Conservation (phyloP, 2,797 vertebrate species). For the Protonibea diacanthus region DNA sequence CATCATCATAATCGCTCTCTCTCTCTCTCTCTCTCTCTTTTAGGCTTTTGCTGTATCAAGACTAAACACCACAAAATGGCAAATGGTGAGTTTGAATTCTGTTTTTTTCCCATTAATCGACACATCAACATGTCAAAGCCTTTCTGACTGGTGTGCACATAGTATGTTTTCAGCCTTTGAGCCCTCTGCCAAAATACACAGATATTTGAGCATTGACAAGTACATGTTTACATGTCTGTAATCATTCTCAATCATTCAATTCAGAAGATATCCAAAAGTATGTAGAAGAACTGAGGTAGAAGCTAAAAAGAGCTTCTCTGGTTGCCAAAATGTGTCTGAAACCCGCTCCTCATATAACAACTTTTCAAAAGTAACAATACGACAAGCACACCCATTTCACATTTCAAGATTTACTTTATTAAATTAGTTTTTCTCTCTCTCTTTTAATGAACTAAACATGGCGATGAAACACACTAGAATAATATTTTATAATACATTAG, state of each 20-base stretch:
- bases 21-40: not conserved
- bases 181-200: constrained; percentile 17
- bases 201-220: not conserved
- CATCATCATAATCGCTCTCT: not conserved
- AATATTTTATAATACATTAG: not conserved
- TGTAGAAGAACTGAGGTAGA: too few species aligned
- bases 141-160: constrained; percentile 9
- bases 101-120: constrained; percentile 40
- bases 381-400: not conserved
- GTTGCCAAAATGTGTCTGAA: not conserved
- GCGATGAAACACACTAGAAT: not conserved
- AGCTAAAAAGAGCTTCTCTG: not conserved
- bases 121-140: constrained; percentile 44
- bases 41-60: not conserved
- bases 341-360: not conserved
- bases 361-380: not conserved
- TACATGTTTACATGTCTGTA: not conserved
- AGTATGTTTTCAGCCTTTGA: constrained; percentile 40
- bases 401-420: too few species aligned
- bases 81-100: constrained; percentile 35
- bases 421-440: not conserved
- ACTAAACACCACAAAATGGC: constrained; percentile 48
- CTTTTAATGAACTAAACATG: constrained; percentile 3
- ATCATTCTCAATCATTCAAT: not conserved
- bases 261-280: not conserved